Conservation (phyloP, 1,140 invertebrate genomes). For the Ctenoplectra terminalis region DNA sequence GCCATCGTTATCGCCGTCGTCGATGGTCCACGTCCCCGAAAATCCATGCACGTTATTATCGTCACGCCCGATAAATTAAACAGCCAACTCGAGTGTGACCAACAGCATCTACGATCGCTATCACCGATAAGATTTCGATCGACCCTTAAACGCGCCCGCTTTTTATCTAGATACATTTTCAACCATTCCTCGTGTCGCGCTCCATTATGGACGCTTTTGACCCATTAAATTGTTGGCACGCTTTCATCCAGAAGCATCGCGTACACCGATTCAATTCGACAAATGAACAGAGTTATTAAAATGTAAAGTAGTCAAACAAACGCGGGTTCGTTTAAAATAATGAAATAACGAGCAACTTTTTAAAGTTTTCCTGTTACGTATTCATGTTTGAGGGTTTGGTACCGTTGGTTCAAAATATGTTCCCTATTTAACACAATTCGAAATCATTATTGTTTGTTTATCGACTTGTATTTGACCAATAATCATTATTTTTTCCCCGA, state of each 20-base stretch:
- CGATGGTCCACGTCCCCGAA: neutral
- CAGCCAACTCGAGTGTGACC: conserved; percentile 57
- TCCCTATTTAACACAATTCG: conserved; percentile 6
- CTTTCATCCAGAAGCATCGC: neutral
- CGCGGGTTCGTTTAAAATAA: neutral
- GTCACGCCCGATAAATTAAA: conserved; percentile 62
- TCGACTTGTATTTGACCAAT: conserved; percentile 32
- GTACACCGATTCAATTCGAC: neutral
- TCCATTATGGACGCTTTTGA: neutral
- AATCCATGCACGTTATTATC: conserved; percentile 37
- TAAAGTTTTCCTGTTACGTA: too few species aligned
- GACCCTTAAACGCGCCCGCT: conserved; percentile 50
- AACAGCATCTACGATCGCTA: conserved; percentile 45
- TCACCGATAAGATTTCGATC: conserved; percentile 67
- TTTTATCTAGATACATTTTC: conserved; percentile 37
- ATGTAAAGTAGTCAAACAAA: neutral
- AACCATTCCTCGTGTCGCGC: neutral
- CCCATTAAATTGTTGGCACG: neutral
- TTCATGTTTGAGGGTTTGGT: neutral
- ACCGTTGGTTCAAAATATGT: neutral
- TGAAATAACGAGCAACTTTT: neutral
- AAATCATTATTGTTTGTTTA: conserved; percentile 64
- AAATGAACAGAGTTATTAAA: neutral
- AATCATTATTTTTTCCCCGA: conserved; percentile 43
- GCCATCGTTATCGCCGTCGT: conserved; percentile 40